Conservation (phyloP, 2,888 invertebrate species). For the Sipha maydis region DNA sequence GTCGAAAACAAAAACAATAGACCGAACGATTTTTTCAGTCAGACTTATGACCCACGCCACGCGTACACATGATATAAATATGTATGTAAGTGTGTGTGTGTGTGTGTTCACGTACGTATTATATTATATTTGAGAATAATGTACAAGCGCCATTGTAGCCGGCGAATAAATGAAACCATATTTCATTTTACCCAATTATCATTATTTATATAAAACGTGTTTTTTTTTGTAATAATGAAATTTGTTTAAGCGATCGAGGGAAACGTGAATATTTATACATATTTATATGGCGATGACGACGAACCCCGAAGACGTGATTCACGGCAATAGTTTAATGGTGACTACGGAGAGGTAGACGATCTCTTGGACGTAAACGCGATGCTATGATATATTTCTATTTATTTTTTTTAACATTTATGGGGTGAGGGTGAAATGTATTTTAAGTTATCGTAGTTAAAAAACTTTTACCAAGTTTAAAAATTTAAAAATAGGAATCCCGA, state of each 20-base stretch:
- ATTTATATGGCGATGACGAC: slow-evolving; percentile 19
- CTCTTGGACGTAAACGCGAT: neutral
- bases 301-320: slow-evolving; percentile 35
- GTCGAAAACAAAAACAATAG: slow-evolving; percentile 56
- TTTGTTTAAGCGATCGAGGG: slow-evolving; percentile 32
- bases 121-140: neutral
- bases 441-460: too few species aligned
- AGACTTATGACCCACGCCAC: neutral
- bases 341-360: neutral
- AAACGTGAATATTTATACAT: slow-evolving; percentile 32
- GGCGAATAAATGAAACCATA: slow-evolving; percentile 23
- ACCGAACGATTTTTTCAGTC: slow-evolving; percentile 28
- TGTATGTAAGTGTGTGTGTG: neutral
- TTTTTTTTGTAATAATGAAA: slow-evolving; percentile 28
- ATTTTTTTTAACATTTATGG: neutral
- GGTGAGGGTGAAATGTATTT: too few species aligned
- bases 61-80: neutral
- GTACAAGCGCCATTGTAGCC: neutral
- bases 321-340: neutral
- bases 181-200: slow-evolving; percentile 25
- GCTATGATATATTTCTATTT: neutral
- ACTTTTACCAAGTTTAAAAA: too few species aligned
- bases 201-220: slow-evolving; percentile 39
- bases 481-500: too few species aligned
- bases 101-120: too few species aligned